These are phyloP conservation scores for Eurytoma adleriae DNA, from an alignment of 2,888 invertebrate species.

Conservation along the genomic window DNA sequence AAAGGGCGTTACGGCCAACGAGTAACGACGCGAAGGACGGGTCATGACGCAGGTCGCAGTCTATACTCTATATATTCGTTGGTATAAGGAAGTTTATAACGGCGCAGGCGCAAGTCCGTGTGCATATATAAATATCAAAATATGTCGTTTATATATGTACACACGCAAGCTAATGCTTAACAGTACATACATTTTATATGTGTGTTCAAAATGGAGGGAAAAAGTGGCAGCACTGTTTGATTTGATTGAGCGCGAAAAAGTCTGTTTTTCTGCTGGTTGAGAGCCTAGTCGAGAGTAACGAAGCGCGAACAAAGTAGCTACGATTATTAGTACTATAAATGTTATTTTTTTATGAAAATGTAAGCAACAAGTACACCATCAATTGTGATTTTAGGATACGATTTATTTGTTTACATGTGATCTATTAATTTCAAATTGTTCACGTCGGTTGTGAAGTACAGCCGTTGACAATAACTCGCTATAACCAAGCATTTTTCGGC, in stretches of 20 bases:
- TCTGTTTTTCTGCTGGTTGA: neutral
- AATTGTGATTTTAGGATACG: neutral
- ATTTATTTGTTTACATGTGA: neutral
- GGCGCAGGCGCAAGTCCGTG: too few relatives aligned
- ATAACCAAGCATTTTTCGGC: neutral
- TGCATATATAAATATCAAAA: too few relatives aligned
- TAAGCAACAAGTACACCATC: neutral
- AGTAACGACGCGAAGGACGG: too few relatives aligned
- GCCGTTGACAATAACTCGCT: too few relatives aligned
- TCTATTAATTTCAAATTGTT: neutral
- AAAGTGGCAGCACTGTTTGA: conserved; percentile 6
- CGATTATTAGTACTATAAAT: neutral
- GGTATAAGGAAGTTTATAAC: too few relatives aligned
- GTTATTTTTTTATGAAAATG: neutral
- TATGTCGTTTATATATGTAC: too few relatives aligned
- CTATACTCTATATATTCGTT: too few relatives aligned
- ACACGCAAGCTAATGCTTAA: too few relatives aligned
- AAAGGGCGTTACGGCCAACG: too few relatives aligned
- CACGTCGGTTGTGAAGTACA: neutral
- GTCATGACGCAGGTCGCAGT: too few relatives aligned
- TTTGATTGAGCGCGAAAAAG: conserved; percentile 35
- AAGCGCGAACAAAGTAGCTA: neutral
- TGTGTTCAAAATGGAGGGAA: conserved; percentile 33
- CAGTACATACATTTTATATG: too few relatives aligned
- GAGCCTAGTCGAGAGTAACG: neutral